Evolutionary conservation across 1,140 invertebrate species (phyloP), one percentile per base, ranked within the genome.

Genomic region (Drosophila lacertosa): DNA sequence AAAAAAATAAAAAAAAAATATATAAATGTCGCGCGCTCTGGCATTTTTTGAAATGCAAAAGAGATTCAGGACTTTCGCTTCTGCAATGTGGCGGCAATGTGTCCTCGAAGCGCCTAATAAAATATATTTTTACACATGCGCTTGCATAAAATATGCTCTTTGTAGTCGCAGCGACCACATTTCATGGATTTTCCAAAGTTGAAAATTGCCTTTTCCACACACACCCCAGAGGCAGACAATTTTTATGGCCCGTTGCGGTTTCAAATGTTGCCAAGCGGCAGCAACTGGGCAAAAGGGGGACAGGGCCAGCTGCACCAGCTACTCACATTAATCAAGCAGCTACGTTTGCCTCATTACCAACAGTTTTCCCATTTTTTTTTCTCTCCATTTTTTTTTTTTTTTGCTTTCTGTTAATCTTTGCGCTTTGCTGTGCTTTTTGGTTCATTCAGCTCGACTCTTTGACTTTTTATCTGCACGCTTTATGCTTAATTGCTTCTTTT

Each of bases 401-500:
- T 18, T 9, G 40, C 20, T 59, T 2, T 50, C 20, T 51, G 45
- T 53, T 60, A 51, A 60, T 68, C 39, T 62, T 45, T 60, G 37
- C 39, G 29, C 44, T 60, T 37, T 59, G 18, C 13, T 37, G 11
- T 32, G 24, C 16, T 68, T 73, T 57, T 71, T 72, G 37, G 59
- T 54, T 44, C 37, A 44, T 24, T 45, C 48, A 16, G 58, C 37
- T 60, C 40, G 62, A 51, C 70, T 72, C 57, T 76, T 76, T 74
- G 64, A 69, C 74, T 76, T 74, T 75, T 75, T 76, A 71, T 76
- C 67, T 62, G 42, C 24, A 63, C 62, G 55, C 50, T 76, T 74
- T 66, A 72, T 77, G 74, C 74, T 75, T 76, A 77, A 77, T 77
- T 76, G 73, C 75, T 66, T 51, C 73, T 57, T 65, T 58, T 71